phyloP scores from a whole-genome alignment of 2,113 vertebrate species.

The Setophaga petechia region DNA sequence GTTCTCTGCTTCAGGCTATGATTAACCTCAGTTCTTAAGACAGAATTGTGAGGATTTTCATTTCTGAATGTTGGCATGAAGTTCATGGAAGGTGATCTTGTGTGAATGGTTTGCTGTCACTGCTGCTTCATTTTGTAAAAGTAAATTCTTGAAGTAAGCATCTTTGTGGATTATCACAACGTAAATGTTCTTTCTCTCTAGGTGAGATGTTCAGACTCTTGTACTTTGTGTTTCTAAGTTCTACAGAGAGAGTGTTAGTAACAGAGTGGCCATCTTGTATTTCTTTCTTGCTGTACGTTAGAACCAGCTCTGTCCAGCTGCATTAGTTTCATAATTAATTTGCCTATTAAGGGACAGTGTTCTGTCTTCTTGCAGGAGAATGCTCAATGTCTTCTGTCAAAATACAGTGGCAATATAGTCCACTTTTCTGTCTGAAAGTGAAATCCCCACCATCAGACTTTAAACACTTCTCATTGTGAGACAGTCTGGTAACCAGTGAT shows the following conservation, averaged over 20 bases:
- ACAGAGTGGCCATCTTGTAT: not conserved
- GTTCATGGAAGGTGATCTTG: not conserved
- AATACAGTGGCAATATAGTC: not conserved
- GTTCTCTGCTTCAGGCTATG: not conserved
- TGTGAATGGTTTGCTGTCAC: not conserved
- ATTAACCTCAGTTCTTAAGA: constrained; percentile 5
- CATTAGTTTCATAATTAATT: constrained; percentile 12
- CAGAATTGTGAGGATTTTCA: not conserved
- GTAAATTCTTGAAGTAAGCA: not conserved
- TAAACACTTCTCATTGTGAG: not conserved
- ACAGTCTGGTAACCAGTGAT: not conserved
- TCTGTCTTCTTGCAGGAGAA: not conserved
- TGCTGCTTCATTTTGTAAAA: not conserved
- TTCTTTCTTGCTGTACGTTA: not conserved
- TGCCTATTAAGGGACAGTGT: not conserved
- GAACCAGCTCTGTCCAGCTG: not conserved
- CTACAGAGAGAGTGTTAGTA: not conserved
- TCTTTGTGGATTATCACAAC: not conserved
- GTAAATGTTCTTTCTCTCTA: not conserved
- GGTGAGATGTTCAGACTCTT: not conserved
- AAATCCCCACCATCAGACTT: not conserved
- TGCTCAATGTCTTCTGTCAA: not conserved
- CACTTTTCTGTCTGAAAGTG: not conserved
- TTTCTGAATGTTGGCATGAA: not conserved
- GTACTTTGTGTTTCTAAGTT: not conserved